These are phyloP conservation scores for Ceratoteleas bidentatus DNA, from an alignment of 1,140 invertebrate species.

Conservation along the genomic window DNA sequence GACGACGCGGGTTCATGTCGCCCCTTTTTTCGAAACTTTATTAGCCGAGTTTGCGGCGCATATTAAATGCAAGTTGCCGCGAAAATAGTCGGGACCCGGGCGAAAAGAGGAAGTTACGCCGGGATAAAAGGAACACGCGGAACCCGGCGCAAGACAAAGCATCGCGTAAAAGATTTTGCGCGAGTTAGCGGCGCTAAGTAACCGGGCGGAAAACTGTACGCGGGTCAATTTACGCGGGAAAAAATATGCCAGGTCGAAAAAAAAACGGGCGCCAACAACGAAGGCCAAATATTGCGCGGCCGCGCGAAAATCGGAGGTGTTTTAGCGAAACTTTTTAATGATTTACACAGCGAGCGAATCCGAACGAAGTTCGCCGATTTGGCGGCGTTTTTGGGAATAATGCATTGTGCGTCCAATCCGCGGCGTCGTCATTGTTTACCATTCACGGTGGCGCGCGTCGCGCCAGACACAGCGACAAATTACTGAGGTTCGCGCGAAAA, in stretches of 20 bases:
- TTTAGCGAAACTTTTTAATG: slow-evolving; percentile 14
- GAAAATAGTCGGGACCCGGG: slow-evolving; percentile 16
- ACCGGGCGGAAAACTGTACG: slow-evolving; percentile 13
- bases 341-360: slow-evolving; percentile 12
- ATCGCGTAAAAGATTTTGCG: slow-evolving; percentile 28
- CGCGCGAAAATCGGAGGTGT: background rate
- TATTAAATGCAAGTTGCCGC: slow-evolving; percentile 32
- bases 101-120: slow-evolving; percentile 20
- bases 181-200: slow-evolving; percentile 16
- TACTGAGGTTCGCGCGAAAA: slow-evolving; percentile 14
- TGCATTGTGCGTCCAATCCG: slow-evolving; percentile 5
- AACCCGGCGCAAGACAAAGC: slow-evolving; percentile 2
- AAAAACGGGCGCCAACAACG: too few relatives aligned
- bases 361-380: background rate
- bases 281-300: background rate
- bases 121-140: slow-evolving; percentile 23
- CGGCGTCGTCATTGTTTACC: slow-evolving; percentile 19
- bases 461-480: slow-evolving; percentile 17
- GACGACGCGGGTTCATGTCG: slow-evolving; percentile 20
- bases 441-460: slow-evolving; percentile 13
- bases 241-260: background rate
- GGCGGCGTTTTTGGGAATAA: slow-evolving; percentile 1
- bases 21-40: slow-evolving; percentile 26
- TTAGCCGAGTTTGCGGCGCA: slow-evolving; percentile 21
- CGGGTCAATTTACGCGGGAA: background rate